phyloP scores from a whole-genome alignment of 2,888 invertebrate genomes.

The Ectemnius continuus region DNA sequence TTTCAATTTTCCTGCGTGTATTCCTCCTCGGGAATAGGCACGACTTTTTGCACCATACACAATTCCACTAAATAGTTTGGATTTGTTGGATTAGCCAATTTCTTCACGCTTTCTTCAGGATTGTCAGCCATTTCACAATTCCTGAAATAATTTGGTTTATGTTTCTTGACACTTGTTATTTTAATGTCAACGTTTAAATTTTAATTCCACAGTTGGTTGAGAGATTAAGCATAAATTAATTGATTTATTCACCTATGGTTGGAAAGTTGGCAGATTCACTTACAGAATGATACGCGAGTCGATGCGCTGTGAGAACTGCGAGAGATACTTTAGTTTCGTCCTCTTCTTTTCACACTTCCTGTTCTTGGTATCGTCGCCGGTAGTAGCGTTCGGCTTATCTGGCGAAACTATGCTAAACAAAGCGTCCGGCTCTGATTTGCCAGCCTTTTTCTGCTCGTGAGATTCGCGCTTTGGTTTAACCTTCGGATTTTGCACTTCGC shows the following conservation, averaged over 20 bases:
- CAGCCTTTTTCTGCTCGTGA: slow-evolving; percentile 18
- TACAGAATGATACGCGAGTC: too few species aligned
- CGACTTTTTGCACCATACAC: slow-evolving; percentile 63
- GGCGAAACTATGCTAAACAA: neutral
- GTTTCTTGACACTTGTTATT: neutral
- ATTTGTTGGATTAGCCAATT: slow-evolving; percentile 48
- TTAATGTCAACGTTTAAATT: too few species aligned
- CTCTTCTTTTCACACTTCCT: slow-evolving; percentile 15
- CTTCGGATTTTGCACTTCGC: slow-evolving; percentile 2
- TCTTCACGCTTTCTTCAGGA: slow-evolving; percentile 14
- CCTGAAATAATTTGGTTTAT: slow-evolving; percentile 12
- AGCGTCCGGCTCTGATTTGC: slow-evolving; percentile 7
- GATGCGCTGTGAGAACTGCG: neutral
- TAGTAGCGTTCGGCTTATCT: slow-evolving; percentile 19
- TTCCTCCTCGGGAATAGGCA: slow-evolving; percentile 46
- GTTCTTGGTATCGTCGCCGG: slow-evolving; percentile 15
- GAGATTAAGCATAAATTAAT: too few species aligned
- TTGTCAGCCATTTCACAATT: slow-evolving; percentile 8
- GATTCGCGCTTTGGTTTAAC: slow-evolving; percentile 33
- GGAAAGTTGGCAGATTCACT: too few species aligned
- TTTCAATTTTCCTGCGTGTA: too few species aligned
- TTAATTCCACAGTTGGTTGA: too few species aligned
- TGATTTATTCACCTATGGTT: too few species aligned
- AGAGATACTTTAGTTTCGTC: slow-evolving; percentile 22
- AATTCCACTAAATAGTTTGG: slow-evolving; percentile 65